These are phyloP conservation scores for Phrynocephalus vlangalii DNA, from an alignment of 2,797 vertebrate species.

Conservation along the genomic window DNA sequence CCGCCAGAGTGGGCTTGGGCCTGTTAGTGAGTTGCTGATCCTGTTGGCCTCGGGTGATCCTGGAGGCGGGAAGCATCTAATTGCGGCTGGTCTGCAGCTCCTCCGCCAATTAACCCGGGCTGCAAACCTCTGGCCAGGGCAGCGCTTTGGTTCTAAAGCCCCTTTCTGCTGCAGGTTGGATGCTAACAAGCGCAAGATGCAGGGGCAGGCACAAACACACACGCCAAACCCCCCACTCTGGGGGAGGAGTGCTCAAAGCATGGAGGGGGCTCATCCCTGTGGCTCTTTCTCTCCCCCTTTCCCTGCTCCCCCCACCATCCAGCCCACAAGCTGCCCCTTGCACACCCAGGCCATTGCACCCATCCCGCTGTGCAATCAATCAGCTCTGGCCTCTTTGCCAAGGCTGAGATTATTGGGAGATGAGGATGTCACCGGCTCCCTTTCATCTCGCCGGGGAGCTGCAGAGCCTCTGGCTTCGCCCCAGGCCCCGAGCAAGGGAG, in stretches of 20 bases:
- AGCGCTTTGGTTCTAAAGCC: conserved; percentile 23
- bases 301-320: background rate
- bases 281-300: rapidly evolving
- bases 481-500: rapidly evolving
- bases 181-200: background rate
- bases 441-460: rapidly evolving
- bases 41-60: conserved; percentile 59
- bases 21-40: conserved; percentile 51
- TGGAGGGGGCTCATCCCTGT: background rate
- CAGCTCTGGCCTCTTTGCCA: rapidly evolving
- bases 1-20: background rate
- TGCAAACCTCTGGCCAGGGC: background rate
- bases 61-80: conserved; percentile 63
- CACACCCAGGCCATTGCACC: background rate
- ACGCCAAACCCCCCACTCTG: background rate
- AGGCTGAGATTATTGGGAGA: background rate
- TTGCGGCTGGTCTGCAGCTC: conserved; percentile 9
- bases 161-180: conserved; percentile 16
- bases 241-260: no score
- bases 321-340: no score
- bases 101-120: conserved; percentile 18
- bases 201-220: no score
- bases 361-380: rapidly evolving
- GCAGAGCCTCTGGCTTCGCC: background rate
- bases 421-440: rapidly evolving